These are phyloP conservation scores for Octodonta nipae DNA, from an alignment of 2,888 invertebrate species.

Conservation along the genomic window DNA sequence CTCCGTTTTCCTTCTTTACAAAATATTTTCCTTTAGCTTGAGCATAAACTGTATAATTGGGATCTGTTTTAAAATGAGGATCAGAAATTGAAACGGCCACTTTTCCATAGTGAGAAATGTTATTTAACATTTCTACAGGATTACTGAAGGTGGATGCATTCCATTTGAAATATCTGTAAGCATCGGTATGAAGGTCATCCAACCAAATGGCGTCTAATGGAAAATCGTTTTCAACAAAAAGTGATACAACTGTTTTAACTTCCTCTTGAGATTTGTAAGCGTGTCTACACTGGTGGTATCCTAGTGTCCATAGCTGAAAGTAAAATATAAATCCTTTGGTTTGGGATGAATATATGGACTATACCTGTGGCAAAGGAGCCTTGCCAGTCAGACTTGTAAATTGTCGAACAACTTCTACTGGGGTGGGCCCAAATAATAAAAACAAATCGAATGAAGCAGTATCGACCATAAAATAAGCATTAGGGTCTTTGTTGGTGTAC, in stretches of 20 bases:
- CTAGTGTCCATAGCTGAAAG: slow-evolving; percentile 18
- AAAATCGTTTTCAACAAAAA: slow-evolving; percentile 78
- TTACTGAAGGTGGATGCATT: slow-evolving; percentile 72
- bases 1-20: slow-evolving; percentile 72
- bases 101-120: slow-evolving; percentile 71
- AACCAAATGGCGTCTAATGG: slow-evolving; percentile 94
- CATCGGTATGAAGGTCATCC: slow-evolving; percentile 94
- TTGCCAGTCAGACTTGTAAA: slow-evolving; percentile 77
- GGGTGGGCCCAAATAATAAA: slow-evolving; percentile 73
- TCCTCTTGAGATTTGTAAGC: slow-evolving; percentile 93
- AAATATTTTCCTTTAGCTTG: slow-evolving; percentile 46
- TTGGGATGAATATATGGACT: too few relatives aligned
- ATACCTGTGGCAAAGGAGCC: slow-evolving; percentile 55
- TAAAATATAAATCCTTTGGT: slow-evolving; percentile 4
- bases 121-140: slow-evolving; percentile 64
- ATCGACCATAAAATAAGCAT: slow-evolving; percentile 84
- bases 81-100: slow-evolving; percentile 88
- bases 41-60: slow-evolving; percentile 70
- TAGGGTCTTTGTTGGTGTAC: slow-evolving; percentile 28
- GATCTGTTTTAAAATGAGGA: slow-evolving; percentile 89
- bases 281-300: slow-evolving; percentile 33
- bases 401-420: slow-evolving; percentile 71
- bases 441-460: slow-evolving; percentile 84
- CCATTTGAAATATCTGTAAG: slow-evolving; percentile 75
- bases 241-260: slow-evolving; percentile 63